These are phyloP conservation scores for Eurystomus gularis DNA, from an alignment of 2,113 vertebrate species.

Conservation along the genomic window DNA sequence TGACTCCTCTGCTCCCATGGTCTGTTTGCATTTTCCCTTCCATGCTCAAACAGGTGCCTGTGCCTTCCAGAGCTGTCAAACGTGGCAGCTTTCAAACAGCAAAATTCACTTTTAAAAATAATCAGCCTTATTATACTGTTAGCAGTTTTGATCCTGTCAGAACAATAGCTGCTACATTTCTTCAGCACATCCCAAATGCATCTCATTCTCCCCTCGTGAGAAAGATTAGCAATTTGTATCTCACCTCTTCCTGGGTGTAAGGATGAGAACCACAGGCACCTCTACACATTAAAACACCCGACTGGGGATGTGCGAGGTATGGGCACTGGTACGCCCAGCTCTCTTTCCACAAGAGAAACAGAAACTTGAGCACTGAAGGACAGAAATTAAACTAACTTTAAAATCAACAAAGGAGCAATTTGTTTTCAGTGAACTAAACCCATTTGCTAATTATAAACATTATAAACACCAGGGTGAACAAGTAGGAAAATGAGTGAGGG, in stretches of 20 bases:
- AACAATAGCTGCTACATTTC: background rate
- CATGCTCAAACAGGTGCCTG: background rate
- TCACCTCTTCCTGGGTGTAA: background rate
- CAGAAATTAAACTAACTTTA: background rate
- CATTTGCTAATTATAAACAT: conserved; percentile 20
- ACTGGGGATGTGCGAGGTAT: background rate
- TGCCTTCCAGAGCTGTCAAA: background rate
- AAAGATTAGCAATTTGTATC: background rate
- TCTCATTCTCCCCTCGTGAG: background rate
- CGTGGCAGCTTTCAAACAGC: background rate
- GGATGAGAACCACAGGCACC: background rate
- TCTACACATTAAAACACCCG: background rate
- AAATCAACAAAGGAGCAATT: background rate
- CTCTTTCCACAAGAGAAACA: background rate
- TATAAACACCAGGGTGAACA: background rate
- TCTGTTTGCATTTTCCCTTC: background rate
- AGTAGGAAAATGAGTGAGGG: background rate
- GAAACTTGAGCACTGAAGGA: background rate
- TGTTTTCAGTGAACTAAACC: background rate
- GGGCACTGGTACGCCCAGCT: background rate
- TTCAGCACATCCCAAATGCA: background rate
- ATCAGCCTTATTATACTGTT: background rate
- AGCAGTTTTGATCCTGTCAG: background rate
- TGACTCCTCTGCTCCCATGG: background rate
- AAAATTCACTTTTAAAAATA: background rate